Base-by-base conservation (phyloP, 2,888 invertebrate genomes). In the Temnothorax ravouxi region DNA sequence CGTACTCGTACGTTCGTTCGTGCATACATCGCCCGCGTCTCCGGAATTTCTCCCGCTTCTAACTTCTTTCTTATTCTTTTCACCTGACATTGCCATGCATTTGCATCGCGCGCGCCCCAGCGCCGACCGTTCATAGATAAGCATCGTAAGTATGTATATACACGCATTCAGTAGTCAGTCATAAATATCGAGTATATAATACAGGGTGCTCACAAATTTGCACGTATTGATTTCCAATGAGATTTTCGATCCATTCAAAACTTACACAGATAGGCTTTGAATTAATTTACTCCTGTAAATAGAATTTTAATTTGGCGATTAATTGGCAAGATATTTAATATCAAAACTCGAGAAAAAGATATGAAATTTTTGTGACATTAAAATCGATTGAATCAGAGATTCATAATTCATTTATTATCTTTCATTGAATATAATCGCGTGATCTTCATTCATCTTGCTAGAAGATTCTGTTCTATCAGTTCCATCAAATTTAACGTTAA, bases 1-100 rank as follows among this genome's bases (percentile, higher is more conserved):
- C 88, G 93, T 92, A 91, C 93, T 88, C 83, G 84, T 72, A 47
- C 64, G 52, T 67, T 62, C 56, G 54, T 77, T 9, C 64, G 54
- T 80, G 64, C 74, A 54, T 47, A 47, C 52, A 67, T 61, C 64
- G 29, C 29, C 29, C 29, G 29, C 29, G 34, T 82, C 72, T 61
- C 44, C n/a, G 52, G 64, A 69, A 52, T 72, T 76, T 66, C 76
- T 80, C 81, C 41, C 54, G 56, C 64, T 21, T 67, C 34, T 62
- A 44, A 54, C 52, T 29, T 77, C 41, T 62, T 29, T 77, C 41
- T 62, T 41, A 41, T 62, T 75, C 44, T 76, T 81, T 82, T 64
- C 34, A 44, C 62, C 18, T 25, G 21, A 74, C 50, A 81, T 52
- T 64, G 21, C n/a, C n/a, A n/a, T n/a, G n/a, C 54, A 54, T 75